Evolutionary conservation across 2,797 vertebrate genomes (phyloP).

Genomic region (Tapirus indicus): DNA sequence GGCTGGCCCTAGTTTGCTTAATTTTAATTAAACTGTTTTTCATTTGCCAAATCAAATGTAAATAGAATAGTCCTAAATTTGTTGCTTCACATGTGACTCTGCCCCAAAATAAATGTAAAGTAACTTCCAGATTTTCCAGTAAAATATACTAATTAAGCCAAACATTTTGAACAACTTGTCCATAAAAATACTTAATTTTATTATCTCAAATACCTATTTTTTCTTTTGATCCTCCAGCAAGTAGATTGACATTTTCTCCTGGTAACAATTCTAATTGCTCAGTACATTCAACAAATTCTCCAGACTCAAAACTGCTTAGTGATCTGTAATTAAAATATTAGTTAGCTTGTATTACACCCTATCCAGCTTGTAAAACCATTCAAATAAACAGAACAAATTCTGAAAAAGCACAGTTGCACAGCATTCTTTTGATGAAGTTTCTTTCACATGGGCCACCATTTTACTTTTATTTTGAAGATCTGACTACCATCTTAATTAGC

Average conservation of each 20-base stretch:
- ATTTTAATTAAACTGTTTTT: constrained; percentile 55
- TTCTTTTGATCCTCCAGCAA: constrained; percentile 94
- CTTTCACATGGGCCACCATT: background rate
- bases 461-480: background rate
- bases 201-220: constrained; percentile 93
- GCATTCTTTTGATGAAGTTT: background rate
- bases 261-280: constrained; percentile 96
- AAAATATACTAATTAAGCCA: constrained; percentile 22
- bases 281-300: constrained; percentile 94
- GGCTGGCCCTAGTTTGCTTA: background rate
- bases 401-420: background rate
- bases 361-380: background rate
- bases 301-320: constrained; percentile 96
- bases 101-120: background rate
- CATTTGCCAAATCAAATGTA: constrained; percentile 36
- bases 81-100: background rate
- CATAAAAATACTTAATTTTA: constrained; percentile 50
- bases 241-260: constrained; percentile 96
- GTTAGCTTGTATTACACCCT: constrained; percentile 67
- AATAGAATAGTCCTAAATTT: background rate
- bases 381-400: background rate
- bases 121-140: constrained; percentile 16
- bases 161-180: constrained; percentile 13
- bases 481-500: background rate
- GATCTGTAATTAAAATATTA: constrained; percentile 90